Conservation (phyloP, 2,797 vertebrate species). For the Xenentodon cancila region DNA sequence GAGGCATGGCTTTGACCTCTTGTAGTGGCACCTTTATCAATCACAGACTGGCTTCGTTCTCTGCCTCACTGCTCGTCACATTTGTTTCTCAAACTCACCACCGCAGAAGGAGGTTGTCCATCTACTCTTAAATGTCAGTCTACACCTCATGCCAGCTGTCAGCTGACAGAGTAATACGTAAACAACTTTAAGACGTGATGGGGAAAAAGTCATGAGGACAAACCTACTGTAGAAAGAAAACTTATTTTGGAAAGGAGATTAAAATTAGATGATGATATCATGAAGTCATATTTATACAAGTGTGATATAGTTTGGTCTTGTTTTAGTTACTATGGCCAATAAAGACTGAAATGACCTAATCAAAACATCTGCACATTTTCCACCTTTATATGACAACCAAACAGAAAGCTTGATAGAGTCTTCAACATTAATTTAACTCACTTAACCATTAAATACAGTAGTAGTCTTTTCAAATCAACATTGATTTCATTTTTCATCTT, state of each 20-base stretch:
- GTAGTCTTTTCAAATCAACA: slow-evolving; percentile 3
- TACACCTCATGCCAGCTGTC: slow-evolving; percentile 53
- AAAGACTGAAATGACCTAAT: too few species aligned
- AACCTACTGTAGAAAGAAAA: slow-evolving; percentile 39
- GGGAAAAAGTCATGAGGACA: slow-evolving; percentile 34
- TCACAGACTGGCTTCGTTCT: slow-evolving; percentile 63
- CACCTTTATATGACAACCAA: slow-evolving; percentile 2
- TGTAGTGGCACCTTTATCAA: slow-evolving; percentile 79
- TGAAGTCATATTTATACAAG: slow-evolving; percentile 33
- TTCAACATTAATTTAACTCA: slow-evolving; percentile 3
- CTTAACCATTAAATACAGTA: slow-evolving; percentile 20
- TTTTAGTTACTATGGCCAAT: slow-evolving; percentile 34
- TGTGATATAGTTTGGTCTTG: slow-evolving; percentile 10
- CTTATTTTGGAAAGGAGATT: slow-evolving; percentile 13
- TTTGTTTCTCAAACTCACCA: slow-evolving; percentile 64
- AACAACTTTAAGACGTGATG: slow-evolving; percentile 49
- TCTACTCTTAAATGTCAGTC: slow-evolving; percentile 68
- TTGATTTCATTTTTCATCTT: slow-evolving; percentile 6
- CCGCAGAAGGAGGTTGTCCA: slow-evolving; percentile 50
- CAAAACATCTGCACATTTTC: slow-evolving; percentile 18
- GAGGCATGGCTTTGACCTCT: slow-evolving; percentile 82
- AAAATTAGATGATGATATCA: slow-evolving; percentile 3
- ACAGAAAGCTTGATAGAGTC: slow-evolving; percentile 23
- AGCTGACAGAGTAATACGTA: slow-evolving; percentile 47
- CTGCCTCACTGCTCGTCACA: slow-evolving; percentile 71